These are phyloP conservation scores for Orussus abietinus DNA, from an alignment of 1,140 invertebrate genomes.

Conservation along the genomic window DNA sequence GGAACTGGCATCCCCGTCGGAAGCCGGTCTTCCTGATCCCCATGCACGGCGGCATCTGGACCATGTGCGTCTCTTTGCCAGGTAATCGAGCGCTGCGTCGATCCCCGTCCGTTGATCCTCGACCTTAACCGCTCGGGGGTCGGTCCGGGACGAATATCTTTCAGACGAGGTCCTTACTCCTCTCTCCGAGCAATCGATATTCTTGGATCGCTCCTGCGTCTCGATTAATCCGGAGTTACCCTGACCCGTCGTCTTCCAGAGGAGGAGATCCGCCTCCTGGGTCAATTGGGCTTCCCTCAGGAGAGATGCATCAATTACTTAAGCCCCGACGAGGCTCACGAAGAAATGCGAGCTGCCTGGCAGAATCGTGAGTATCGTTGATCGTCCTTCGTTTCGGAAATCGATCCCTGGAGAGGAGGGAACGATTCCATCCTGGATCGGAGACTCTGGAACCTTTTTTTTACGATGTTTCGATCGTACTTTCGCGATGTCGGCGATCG, in stretches of 20 bases:
- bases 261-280: conserved; percentile 65
- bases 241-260: conserved; percentile 54
- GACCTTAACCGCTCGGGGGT: too few species aligned
- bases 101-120: too few species aligned
- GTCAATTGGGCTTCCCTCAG: conserved; percentile 65
- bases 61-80: conserved; percentile 72
- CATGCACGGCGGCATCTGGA: conserved; percentile 85
- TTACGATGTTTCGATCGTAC: too few species aligned
- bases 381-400: conserved; percentile 6
- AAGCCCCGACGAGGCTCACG: conserved; percentile 58
- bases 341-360: conserved; percentile 73
- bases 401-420: not conserved
- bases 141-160: too few species aligned
- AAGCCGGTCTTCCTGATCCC: conserved; percentile 69
- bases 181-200: too few species aligned
- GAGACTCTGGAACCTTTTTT: conserved; percentile 4
- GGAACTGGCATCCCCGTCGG: conserved; percentile 26
- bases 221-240: too few species aligned
- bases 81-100: too few species aligned
- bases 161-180: too few species aligned
- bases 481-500: too few species aligned
- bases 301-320: conserved; percentile 75
- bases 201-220: too few species aligned
- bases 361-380: conserved; percentile 68
- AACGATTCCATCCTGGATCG: conserved; percentile 8